Conservation (phyloP, 2,888 invertebrate species). For the Erannis defoliaria region DNA sequence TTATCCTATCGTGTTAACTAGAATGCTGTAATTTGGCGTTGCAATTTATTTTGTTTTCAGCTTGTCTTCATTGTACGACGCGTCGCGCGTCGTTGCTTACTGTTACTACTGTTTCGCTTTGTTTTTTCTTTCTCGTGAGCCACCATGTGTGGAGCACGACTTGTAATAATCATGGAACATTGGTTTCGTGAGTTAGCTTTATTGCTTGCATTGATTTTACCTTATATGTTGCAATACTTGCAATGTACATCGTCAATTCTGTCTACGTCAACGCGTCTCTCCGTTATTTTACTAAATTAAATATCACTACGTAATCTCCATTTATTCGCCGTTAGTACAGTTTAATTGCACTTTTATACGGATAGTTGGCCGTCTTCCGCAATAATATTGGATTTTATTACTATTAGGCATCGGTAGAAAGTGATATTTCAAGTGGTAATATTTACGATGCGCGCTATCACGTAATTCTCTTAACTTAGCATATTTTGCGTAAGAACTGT, state of each 20-base stretch:
- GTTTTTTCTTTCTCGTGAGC: conserved; percentile 49
- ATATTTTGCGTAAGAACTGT: conserved; percentile 23
- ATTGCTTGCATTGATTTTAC: conserved; percentile 24
- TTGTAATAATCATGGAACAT: conserved; percentile 39
- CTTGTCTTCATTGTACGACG: conserved; percentile 61
- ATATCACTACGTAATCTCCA: conserved; percentile 18
- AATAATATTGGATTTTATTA: conserved; percentile 47
- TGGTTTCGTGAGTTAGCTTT: conserved; percentile 37
- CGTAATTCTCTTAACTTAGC: conserved; percentile 28
- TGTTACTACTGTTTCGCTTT: conserved; percentile 61
- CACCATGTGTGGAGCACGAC: conserved; percentile 35
- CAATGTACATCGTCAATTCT: conserved; percentile 5
- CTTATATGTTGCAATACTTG: conserved; percentile 16
- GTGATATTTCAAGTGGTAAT: conserved; percentile 49
- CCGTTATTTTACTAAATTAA: conserved; percentile 7
- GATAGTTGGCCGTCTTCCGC: conserved; percentile 52
- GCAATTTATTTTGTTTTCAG: conserved; percentile 75
- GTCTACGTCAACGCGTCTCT: conserved; percentile 1
- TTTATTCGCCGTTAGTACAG: conserved; percentile 48
- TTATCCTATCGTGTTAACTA: conserved; percentile 75
- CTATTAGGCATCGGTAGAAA: conserved; percentile 52
- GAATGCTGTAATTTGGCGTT: conserved; percentile 74
- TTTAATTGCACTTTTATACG: conserved; percentile 53
- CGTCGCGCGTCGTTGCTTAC: conserved; percentile 61
- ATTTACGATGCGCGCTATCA: conserved; percentile 26